phyloP scores from a whole-genome alignment of 2,113 vertebrate species.

The Caranx ignobilis region DNA sequence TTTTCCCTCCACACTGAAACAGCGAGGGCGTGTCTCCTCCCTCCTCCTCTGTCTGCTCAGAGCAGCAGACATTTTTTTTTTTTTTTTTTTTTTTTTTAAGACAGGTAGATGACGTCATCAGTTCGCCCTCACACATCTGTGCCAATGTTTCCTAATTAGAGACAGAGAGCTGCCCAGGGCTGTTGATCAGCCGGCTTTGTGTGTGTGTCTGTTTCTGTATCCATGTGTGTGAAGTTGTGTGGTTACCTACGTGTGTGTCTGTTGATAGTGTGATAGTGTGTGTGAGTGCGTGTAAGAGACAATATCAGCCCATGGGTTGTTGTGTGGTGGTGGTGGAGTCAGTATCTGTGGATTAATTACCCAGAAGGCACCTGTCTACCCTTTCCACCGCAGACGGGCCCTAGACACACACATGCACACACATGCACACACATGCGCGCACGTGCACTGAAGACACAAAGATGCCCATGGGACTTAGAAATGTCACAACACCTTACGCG shows the following conservation, averaged over 20 bases:
- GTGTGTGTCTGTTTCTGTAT: conserved; percentile 4
- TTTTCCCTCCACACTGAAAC: conserved; percentile 6
- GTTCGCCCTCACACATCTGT: conserved; percentile 31
- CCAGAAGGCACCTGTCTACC: conserved; percentile 73
- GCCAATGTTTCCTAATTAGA: conserved; percentile 53
- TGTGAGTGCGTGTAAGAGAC: conserved; percentile 25
- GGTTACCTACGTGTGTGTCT: conserved; percentile 27
- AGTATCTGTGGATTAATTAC: conserved; percentile 71
- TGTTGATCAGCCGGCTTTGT: conserved; percentile 44
- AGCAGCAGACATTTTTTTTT: background rate
- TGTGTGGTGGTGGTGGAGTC: conserved; percentile 39
- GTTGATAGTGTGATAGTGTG: conserved; percentile 9
- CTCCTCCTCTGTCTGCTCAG: background rate
- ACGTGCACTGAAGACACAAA: conserved; percentile 36
- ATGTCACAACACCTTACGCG: conserved; percentile 61
- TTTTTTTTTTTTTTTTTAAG: background rate
- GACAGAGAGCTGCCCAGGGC: conserved; percentile 24
- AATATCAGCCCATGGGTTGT: conserved; percentile 41
- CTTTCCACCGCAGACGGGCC: conserved; percentile 52
- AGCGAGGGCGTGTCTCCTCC: background rate
- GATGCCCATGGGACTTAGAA: conserved; percentile 49
- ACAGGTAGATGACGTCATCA: conserved; percentile 47
- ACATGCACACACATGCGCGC: background rate
- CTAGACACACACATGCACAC: conserved; percentile 16
- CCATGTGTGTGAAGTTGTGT: background rate